Percentiles rank a stretch among this genome's conserved stretches.
Conservation (phyloP, 2,113 vertebrate genomes). For the Ochotona princeps region DNA sequence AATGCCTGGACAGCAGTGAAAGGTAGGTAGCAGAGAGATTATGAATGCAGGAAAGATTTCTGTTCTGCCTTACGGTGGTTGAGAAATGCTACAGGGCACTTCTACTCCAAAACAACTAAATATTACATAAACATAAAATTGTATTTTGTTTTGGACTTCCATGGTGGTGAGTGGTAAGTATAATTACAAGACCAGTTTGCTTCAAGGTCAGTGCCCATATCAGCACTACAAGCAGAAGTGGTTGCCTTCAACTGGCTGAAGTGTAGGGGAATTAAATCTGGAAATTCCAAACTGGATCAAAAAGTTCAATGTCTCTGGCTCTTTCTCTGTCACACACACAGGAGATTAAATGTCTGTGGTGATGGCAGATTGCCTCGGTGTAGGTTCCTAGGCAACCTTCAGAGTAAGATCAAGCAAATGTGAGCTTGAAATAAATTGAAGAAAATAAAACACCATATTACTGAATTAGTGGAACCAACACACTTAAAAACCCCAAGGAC, state of each 20-base stretch:
- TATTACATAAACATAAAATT: background rate
- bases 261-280: background rate
- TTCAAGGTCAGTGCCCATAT: background rate
- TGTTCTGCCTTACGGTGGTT: background rate
- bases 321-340: background rate
- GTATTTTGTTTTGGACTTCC: conserved; percentile 29
- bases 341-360: background rate
- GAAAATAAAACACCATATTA: background rate
- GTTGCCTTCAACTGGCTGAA: background rate
- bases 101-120: conserved; percentile 34
- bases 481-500: background rate
- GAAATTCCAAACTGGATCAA: conserved; percentile 40
- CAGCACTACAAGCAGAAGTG: background rate
- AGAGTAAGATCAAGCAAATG: background rate
- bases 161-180: background rate
- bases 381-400: conserved; percentile 36
- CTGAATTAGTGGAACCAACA: conserved; percentile 26
- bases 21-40: background rate
- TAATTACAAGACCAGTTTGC: background rate
- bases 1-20: background rate
- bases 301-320: conserved; percentile 13
- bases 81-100: background rate
- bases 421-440: background rate
- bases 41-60: background rate
- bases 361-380: background rate